Evolutionary conservation across 2,888 invertebrate species (phyloP).

Genomic region (Hedychridium roseum): DNA sequence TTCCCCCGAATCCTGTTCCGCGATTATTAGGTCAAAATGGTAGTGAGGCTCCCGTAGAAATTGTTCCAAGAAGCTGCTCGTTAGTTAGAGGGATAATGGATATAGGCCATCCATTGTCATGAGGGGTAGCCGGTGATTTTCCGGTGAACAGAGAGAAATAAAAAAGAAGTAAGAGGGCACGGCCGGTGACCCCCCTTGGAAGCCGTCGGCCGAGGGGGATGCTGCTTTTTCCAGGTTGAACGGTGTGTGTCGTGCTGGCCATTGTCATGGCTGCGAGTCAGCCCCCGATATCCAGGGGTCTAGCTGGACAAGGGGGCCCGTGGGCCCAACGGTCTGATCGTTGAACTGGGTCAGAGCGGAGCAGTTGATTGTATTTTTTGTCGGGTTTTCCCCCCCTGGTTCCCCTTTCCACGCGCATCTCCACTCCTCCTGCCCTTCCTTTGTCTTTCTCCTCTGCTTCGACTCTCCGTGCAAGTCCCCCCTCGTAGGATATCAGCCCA

Average conservation of each 20-base stretch:
- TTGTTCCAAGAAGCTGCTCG: slow-evolving; percentile 13
- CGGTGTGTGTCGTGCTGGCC: slow-evolving; percentile 28
- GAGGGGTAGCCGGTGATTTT: slow-evolving; percentile 31
- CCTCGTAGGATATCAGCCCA: no score
- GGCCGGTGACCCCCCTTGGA: slow-evolving; percentile 14
- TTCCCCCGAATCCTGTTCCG: no score
- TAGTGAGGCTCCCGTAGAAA: no score
- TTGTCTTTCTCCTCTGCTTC: slow-evolving; percentile 10
- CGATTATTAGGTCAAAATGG: no score
- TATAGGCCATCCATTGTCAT: slow-evolving; percentile 25
- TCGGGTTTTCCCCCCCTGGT: slow-evolving; percentile 2
- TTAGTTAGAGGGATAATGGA: slow-evolving; percentile 26
- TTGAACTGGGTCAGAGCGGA: slow-evolving; percentile 56
- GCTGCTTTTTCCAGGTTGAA: slow-evolving; percentile 39
- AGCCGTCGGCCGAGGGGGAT: slow-evolving; percentile 11
- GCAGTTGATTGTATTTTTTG: slow-evolving; percentile 48
- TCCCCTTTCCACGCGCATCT: slow-evolving; percentile 8
- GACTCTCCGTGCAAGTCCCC: background rate
- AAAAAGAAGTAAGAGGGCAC: slow-evolving; percentile 22
- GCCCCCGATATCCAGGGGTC: slow-evolving; percentile 37
- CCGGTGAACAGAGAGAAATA: slow-evolving; percentile 19
- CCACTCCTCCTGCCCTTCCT: slow-evolving; percentile 8
- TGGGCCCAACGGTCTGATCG: slow-evolving; percentile 41
- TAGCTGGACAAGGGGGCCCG: slow-evolving; percentile 27
- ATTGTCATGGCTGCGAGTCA: slow-evolving; percentile 50